These are phyloP conservation scores for Suricata suricatta DNA, from an alignment of 2,113 vertebrate genomes.

Conservation along the genomic window DNA sequence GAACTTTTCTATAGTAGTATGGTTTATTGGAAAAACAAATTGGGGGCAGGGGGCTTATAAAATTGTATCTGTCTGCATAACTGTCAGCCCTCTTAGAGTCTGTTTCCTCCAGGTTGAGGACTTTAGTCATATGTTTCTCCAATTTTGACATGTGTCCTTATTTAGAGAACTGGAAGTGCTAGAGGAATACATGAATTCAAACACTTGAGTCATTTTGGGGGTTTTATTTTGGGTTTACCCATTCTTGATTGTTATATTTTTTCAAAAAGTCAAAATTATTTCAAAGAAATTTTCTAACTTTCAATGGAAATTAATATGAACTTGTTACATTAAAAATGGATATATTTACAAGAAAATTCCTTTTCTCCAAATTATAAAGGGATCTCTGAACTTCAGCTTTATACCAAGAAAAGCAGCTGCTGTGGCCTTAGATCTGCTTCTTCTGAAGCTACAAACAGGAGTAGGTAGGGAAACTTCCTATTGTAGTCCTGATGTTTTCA, in stretches of 20 bases:
- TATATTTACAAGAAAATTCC: neutral
- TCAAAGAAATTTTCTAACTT: neutral
- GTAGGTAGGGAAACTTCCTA: neutral
- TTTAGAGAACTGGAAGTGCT: neutral
- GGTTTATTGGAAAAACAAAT: neutral
- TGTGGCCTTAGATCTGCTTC: neutral
- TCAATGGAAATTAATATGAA: neutral
- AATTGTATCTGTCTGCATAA: neutral
- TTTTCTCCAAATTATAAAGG: neutral
- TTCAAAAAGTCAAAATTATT: constrained; percentile 14
- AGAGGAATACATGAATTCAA: neutral
- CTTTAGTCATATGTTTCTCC: neutral
- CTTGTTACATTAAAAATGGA: neutral
- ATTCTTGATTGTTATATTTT: neutral
- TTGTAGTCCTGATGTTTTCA: neutral
- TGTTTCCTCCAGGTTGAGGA: neutral
- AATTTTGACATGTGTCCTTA: neutral
- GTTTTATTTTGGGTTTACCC: neutral
- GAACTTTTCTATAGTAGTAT: neutral
- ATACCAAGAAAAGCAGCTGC: neutral
- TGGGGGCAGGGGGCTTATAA: neutral
- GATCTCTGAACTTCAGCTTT: neutral
- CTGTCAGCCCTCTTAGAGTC: neutral
- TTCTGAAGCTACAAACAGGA: neutral
- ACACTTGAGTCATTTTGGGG: neutral